Evolutionary conservation across 2,113 vertebrate genomes (phyloP).

Genomic region (Chinchilla lanigera): DNA sequence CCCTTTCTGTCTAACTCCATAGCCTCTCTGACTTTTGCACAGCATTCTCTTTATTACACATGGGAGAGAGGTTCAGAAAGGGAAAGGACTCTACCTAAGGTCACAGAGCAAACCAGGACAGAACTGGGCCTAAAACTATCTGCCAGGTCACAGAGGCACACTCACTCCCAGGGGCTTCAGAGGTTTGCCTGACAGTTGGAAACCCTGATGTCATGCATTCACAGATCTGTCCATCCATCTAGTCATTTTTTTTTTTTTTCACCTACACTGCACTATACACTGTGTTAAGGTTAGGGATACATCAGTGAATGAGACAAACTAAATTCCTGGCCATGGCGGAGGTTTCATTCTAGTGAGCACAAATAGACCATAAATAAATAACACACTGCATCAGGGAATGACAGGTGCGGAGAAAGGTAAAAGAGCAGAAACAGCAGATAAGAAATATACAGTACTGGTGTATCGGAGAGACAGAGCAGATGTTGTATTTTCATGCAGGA

Average conservation of each 20-base stretch:
- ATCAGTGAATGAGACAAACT: background rate
- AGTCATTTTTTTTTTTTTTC: background rate
- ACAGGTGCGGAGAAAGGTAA: background rate
- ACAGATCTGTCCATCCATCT: background rate
- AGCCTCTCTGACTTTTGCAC: background rate
- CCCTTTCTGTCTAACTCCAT: background rate
- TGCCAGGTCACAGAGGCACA: background rate
- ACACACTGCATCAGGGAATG: background rate
- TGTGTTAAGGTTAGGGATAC: background rate
- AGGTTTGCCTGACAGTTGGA: background rate
- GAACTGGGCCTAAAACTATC: background rate
- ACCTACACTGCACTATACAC: background rate
- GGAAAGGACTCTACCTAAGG: background rate
- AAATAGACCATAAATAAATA: background rate
- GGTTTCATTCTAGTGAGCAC: background rate
- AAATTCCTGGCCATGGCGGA: background rate
- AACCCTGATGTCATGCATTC: background rate
- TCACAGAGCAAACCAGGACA: background rate
- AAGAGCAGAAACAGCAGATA: background rate
- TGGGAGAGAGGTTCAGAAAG: conserved; percentile 1
- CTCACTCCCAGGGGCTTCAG: background rate
- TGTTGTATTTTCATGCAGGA: background rate
- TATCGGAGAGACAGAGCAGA: background rate
- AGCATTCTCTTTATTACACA: background rate
- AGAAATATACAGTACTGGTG: background rate